These are phyloP conservation scores for Schizaphis graminum DNA, from an alignment of 2,888 invertebrate genomes.

Conservation along the genomic window DNA sequence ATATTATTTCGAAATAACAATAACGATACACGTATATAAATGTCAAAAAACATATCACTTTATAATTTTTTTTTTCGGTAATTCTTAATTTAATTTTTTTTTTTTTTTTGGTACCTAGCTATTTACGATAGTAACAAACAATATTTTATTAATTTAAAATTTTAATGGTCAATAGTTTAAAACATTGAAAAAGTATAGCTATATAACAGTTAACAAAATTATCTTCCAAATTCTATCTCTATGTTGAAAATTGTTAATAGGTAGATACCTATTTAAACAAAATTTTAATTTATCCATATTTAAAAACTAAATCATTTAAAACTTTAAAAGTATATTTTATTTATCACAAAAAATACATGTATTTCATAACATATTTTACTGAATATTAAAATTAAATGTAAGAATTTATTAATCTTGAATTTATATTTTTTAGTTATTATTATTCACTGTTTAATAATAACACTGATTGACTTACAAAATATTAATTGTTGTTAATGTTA, in stretches of 20 bases:
- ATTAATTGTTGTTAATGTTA: background rate
- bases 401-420: background rate
- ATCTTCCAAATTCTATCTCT: background rate
- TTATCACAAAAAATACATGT: background rate
- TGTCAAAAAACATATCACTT: constrained; percentile 3
- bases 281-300: background rate
- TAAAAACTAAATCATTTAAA: background rate
- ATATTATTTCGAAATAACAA: background rate
- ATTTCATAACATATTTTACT: background rate
- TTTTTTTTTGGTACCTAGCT: background rate
- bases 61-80: background rate
- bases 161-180: background rate
- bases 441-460: background rate
- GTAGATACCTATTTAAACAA: background rate
- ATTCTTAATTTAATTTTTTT: background rate
- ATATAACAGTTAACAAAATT: background rate
- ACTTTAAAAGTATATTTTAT: background rate
- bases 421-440: background rate
- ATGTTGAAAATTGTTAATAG: background rate
- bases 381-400: background rate
- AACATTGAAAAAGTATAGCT: background rate
- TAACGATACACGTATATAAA: background rate
- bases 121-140: background rate
- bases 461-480: background rate
- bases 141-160: background rate